phyloP scores from a whole-genome alignment of 2,797 vertebrate species.

The Mastacembelus armatus region DNA sequence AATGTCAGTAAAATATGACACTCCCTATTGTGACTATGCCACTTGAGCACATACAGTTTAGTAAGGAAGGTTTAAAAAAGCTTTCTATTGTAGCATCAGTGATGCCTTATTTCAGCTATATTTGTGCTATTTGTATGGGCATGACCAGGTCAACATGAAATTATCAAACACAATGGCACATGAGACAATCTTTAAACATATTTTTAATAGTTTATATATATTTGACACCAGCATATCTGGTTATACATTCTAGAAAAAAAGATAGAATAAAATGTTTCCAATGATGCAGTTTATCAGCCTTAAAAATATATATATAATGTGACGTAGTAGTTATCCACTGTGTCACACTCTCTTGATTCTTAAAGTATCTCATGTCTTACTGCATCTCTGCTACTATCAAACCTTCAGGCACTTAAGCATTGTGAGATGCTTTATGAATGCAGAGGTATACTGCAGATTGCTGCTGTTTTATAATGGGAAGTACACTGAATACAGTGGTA shows the following conservation, averaged over 20 bases:
- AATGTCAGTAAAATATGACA: neutral
- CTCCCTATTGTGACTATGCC: neutral
- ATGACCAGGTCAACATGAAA: neutral
- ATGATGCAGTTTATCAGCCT: constrained; percentile 67
- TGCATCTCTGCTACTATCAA: constrained; percentile 55
- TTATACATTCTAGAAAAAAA: constrained; percentile 71
- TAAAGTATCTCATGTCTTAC: constrained; percentile 64
- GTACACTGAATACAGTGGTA: constrained; percentile 40
- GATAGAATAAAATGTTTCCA: no score
- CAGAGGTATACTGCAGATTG: constrained; percentile 43
- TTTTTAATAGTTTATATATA: constrained; percentile 76
- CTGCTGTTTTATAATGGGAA: constrained; percentile 27
- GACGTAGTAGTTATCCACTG: constrained; percentile 61
- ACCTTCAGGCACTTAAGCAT: constrained; percentile 81
- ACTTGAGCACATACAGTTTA: neutral
- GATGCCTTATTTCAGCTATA: no score
- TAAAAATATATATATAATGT: constrained; percentile 72
- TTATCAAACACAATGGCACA: constrained; percentile 7
- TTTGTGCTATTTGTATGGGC: neutral
- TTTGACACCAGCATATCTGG: constrained; percentile 69
- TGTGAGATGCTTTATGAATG: constrained; percentile 57
- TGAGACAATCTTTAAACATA: constrained; percentile 34
- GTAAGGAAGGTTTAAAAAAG: neutral
- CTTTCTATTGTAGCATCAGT: neutral
- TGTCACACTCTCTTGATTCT: constrained; percentile 57